Evolutionary conservation across 2,888 invertebrate genomes (phyloP), one percentile per base, ranked within the genome.

Genomic region (Tipula lateralis): DNA sequence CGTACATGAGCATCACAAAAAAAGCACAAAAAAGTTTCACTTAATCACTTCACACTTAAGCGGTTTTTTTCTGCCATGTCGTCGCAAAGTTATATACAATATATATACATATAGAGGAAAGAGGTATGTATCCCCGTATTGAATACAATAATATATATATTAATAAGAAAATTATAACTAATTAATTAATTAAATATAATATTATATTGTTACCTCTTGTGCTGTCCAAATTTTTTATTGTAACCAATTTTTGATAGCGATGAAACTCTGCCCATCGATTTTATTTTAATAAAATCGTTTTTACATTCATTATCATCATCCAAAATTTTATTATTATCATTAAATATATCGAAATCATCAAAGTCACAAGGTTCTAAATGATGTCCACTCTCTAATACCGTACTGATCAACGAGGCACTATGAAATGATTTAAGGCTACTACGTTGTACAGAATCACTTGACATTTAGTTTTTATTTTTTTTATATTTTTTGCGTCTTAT

Each of bases 361-460:
- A 82, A 82, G 32, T 82, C 82, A 82, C 82, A 82, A 29, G 82
- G 82, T 82, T 82, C 82, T 82, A 82, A 30, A 32, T 32, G 32
- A 82, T 82, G 82, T 82, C 82, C 82, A 87, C 89, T 90, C 87
- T 90, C 90, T 86, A 90, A 87, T 84, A 90, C 89, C 87, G 90
- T 90, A 87, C 90, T 90, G 85, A 91, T 89, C 87, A 90, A 87
- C 85, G 90, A 91, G 85, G 91, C 90, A 87, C 90, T 90, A 87
- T 90, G 89, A 86, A 90, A 89, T 87, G 90, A 90, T 89, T 90
- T 90, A 87, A 90, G 88, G 88, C 90, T 90, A 89, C 89, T 89
- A 87, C 90, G 90, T 87, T 89, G 88, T 87, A 88, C 88, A 86
- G 89, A 88, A 87, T 89, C 88, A 87, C 89, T 90, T 89, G 88